Evolutionary conservation across 2,113 vertebrate genomes (phyloP).

Genomic region (Aramus guarauna): DNA sequence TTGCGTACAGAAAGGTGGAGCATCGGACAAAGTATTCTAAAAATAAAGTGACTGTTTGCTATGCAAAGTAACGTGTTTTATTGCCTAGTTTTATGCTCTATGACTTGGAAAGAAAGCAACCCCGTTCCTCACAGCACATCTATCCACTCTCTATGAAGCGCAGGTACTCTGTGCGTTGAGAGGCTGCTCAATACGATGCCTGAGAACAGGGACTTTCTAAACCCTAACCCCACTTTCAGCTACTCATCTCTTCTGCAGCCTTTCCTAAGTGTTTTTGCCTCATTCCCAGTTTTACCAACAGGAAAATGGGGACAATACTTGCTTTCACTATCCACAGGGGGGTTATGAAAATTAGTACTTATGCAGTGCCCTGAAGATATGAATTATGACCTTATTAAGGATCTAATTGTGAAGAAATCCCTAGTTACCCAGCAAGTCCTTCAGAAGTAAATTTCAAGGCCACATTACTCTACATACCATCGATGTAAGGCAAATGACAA

Average conservation of each 20-base stretch:
- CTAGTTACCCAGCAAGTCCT: background rate
- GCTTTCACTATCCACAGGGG: background rate
- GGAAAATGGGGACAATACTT: background rate
- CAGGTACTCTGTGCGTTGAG: background rate
- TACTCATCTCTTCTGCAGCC: background rate
- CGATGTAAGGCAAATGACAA: background rate
- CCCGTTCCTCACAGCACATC: background rate
- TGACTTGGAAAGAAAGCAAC: background rate
- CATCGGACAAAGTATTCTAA: background rate
- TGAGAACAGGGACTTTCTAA: background rate
- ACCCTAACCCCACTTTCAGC: background rate
- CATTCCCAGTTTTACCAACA: background rate
- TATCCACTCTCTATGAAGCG: rapidly evolving
- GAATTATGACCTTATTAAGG: constrained; percentile 37
- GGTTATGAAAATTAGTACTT: background rate
- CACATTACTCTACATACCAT: background rate
- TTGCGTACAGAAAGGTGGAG: background rate
- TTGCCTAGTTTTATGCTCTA: background rate
- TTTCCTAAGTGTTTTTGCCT: background rate
- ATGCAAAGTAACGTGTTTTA: rapidly evolving
- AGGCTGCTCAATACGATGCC: background rate
- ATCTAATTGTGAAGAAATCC: constrained; percentile 54
- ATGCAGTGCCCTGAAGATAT: background rate
- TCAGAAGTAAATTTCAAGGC: constrained; percentile 46
- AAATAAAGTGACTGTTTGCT: background rate